Evolutionary conservation across 2,113 vertebrate species (phyloP), one percentile per base, ranked within the genome.

Genomic region (Tapirus terrestris): DNA sequence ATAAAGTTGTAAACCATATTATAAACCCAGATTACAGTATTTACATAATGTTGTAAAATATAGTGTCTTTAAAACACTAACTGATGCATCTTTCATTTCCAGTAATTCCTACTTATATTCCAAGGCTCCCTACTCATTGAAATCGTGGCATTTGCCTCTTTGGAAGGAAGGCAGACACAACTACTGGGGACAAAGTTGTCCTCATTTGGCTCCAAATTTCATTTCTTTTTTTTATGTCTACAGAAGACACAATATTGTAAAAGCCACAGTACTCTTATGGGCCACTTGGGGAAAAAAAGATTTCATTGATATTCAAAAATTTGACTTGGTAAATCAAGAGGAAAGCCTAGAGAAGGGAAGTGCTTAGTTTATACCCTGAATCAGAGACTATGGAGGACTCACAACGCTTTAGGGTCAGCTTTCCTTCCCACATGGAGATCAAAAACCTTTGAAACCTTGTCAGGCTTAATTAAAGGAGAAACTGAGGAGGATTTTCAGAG

Each of bases 1-100:
- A 89, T 92, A 97, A 80, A 91, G 7, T 45, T 96, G 58, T 75
- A 95, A 97, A 70, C 0, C 5, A 27, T 17, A 87, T 53, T 29
- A 31, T 88, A 97, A 96, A 60, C 87, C 36, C 91, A 83, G 67
- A 91, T 95, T 94, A 91, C 0, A 83, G 16, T 21, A 94, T n/a
- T 90, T 65, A 56, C 0, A 68, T 63, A 48, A 80, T 75, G 61
- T 72, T 86, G 48, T 31, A 89, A 89, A 80, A 80, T 17, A n/a
- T 16, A 39, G 3, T 39, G 56, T 43, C 10, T 85, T 56, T 63
- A 88, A 72, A 58, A 68, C 9, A 79, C 7, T 70, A n/a, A 56
- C 2, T 39, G 25, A 70, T 25, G 9, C 5, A 21, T 73, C 51
- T 84, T 94, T 91, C 9, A 14, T 94, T 67, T 89, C 31, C 51